Evolutionary conservation across 2,797 vertebrate genomes (phyloP).

Genomic region (Fundulus diaphanus): DNA sequence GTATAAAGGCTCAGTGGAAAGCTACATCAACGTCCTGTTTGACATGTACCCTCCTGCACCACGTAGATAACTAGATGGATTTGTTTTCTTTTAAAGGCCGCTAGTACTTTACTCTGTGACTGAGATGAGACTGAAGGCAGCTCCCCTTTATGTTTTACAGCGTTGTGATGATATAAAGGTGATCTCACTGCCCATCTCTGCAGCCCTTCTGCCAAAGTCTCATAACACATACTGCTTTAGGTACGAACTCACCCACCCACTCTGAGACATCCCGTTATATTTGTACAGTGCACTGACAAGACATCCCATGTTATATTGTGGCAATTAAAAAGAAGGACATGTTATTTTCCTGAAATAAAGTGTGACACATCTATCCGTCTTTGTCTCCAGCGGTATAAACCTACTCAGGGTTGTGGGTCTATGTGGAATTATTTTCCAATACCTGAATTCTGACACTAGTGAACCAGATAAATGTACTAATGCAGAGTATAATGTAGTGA

Average conservation of each 20-base stretch:
- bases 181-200: neutral
- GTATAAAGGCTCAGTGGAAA: neutral
- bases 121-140: neutral
- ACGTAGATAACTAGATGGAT: neutral
- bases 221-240: neutral
- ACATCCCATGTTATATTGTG: neutral
- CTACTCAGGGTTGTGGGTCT: neutral
- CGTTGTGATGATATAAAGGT: neutral
- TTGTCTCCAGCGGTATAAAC: neutral
- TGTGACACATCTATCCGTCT: neutral
- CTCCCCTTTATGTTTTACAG: neutral
- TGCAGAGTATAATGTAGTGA: neutral
- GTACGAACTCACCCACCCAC: neutral
- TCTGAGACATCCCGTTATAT: neutral
- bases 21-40: neutral
- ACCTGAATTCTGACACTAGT: neutral
- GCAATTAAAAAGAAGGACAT: neutral
- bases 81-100: neutral
- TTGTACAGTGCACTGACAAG: neutral
- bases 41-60: neutral
- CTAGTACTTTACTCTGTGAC: neutral
- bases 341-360: neutral
- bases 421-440: neutral
- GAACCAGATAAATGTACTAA: neutral
- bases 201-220: neutral